Conservation (phyloP, 2,888 invertebrate species). For the Venusia cambrica region DNA sequence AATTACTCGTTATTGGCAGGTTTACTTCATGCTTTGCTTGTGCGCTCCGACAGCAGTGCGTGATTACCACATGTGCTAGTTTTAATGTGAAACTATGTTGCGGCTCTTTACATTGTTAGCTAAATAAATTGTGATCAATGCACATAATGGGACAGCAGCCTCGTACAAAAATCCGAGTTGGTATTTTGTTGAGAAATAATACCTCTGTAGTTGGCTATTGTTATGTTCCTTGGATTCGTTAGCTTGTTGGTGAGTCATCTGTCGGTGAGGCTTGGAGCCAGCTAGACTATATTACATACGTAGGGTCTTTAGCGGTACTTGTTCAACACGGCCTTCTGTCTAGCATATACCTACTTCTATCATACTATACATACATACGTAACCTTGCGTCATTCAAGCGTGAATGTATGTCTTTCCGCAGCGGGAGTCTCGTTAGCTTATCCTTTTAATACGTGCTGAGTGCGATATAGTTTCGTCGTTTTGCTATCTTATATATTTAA, state of each 20-base stretch:
- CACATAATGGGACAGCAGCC: neutral
- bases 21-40: conserved; percentile 34
- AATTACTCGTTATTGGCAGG: conserved; percentile 45
- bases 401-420: conserved; percentile 45
- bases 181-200: conserved; percentile 2
- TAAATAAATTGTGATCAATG: conserved; percentile 11
- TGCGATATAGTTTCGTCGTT: conserved; percentile 21
- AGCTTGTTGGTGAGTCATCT: conserved; percentile 62
- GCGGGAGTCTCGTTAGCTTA: conserved; percentile 44
- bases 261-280: conserved; percentile 45
- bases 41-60: conserved; percentile 35
- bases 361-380: conserved; percentile 24
- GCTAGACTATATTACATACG: conserved; percentile 39
- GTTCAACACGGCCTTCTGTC: conserved; percentile 22
- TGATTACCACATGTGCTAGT: conserved; percentile 35
- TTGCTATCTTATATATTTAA: conserved; percentile 12
- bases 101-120: conserved; percentile 26
- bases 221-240: conserved; percentile 38
- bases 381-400: conserved; percentile 35
- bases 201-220: conserved; percentile 24
- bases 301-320: conserved; percentile 12
- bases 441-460: conserved; percentile 26
- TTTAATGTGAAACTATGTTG: conserved; percentile 34
- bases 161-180: neutral
- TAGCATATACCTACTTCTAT: conserved; percentile 19